A percentile compares a stretch with the other conserved stretches of the same genome.
These are phyloP conservation scores for Australoheros scitulus DNA, from an alignment of 2,113 vertebrate genomes.

Conservation along the genomic window DNA sequence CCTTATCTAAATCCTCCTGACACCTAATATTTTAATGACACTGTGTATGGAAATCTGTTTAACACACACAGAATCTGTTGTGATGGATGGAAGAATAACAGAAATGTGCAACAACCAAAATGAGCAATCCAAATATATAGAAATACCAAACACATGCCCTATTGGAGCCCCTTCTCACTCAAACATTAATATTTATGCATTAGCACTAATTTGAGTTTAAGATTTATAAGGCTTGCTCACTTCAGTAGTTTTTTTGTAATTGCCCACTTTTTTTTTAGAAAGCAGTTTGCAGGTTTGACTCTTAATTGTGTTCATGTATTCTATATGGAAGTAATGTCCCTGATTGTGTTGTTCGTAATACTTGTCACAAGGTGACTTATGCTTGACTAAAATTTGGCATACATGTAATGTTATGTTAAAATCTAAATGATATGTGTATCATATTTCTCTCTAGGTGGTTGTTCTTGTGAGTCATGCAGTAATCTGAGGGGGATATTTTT, in stretches of 20 bases:
- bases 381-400: constrained; percentile 37
- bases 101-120: neutral
- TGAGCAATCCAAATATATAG: neutral
- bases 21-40: neutral
- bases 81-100: neutral
- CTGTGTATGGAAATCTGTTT: neutral
- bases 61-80: neutral
- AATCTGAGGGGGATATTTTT: constrained; percentile 67
- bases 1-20: neutral
- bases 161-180: neutral
- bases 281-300: neutral
- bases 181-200: neutral
- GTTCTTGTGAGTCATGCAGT: constrained; percentile 73
- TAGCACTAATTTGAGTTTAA: neutral
- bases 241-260: neutral
- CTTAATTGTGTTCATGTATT: neutral
- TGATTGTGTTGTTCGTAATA: constrained; percentile 7
- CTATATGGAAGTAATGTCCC: neutral
- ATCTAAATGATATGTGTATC: constrained; percentile 60
- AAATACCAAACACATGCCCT: neutral
- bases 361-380: neutral
- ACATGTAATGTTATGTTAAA: constrained; percentile 35
- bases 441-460: constrained; percentile 56
- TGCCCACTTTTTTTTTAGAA: neutral
- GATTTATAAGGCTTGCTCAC: neutral